phyloP scores from a whole-genome alignment of 2,113 vertebrate species.

The Sula dactylatra region DNA sequence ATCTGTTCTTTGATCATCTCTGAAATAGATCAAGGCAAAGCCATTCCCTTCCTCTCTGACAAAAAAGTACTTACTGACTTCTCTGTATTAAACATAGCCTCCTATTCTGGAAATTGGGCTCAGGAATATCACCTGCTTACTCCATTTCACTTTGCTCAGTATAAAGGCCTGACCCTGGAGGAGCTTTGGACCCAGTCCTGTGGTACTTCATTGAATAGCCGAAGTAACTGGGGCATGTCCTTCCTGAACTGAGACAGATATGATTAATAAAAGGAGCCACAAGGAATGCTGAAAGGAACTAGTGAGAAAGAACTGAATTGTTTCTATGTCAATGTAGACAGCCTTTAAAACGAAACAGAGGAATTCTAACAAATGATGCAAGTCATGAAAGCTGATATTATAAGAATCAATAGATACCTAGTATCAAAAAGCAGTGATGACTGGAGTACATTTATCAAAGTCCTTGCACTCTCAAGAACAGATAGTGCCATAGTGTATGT shows the following conservation, averaged over 20 bases:
- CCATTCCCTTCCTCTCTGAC: not conserved
- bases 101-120: not conserved
- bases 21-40: slow-evolving; percentile 37
- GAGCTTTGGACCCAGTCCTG: not conserved
- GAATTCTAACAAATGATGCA: slow-evolving; percentile 2
- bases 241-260: not conserved
- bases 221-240: not conserved
- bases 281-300: not conserved
- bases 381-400: slow-evolving; percentile 7
- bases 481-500: not conserved
- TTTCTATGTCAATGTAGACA: not conserved
- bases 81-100: not conserved
- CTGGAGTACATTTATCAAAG: slow-evolving; percentile 50
- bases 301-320: not conserved
- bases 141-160: not conserved
- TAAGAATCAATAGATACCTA: slow-evolving; percentile 18
- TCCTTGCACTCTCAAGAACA: not conserved
- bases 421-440: not conserved
- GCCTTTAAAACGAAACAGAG: not conserved
- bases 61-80: not conserved
- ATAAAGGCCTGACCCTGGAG: not conserved
- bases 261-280: not conserved
- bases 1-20: slow-evolving; percentile 33
- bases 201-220: not conserved
- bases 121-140: not conserved